Percentiles rank a stretch among this genome's conserved stretches.
These are phyloP conservation scores for Microplitis manilae DNA, from an alignment of 2,888 invertebrate genomes.

Conservation along the genomic window DNA sequence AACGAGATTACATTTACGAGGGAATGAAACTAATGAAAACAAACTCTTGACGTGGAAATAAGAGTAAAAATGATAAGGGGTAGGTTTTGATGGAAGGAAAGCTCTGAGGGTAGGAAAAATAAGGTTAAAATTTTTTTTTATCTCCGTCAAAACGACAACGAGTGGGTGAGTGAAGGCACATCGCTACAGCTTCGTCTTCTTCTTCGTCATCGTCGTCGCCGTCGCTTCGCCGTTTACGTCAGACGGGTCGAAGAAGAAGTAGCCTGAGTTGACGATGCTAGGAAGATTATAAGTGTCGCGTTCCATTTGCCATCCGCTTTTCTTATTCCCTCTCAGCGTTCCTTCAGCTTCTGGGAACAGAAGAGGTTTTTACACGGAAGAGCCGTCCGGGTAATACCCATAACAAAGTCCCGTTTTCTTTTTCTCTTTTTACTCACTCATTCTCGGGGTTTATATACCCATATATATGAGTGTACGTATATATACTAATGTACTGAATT, in stretches of 20 bases:
- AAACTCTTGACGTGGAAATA: conserved; percentile 41
- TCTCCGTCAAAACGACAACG: conserved; percentile 28
- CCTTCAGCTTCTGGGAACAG: conserved; percentile 28
- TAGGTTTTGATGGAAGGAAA: conserved; percentile 35
- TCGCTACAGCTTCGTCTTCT: neutral
- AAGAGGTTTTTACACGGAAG: conserved; percentile 38
- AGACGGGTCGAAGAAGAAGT: conserved; percentile 36
- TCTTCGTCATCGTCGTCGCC: neutral
- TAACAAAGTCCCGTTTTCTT: conserved; percentile 54
- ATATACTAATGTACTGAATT: neutral
- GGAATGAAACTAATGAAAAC: conserved; percentile 43
- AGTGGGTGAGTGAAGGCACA: conserved; percentile 32
- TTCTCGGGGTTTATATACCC: neutral
- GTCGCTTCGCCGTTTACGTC: conserved; percentile 28
- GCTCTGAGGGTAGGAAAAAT: conserved; percentile 31
- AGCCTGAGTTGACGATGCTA: conserved; percentile 36
- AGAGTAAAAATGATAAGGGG: conserved; percentile 41
- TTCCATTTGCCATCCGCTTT: conserved; percentile 57
- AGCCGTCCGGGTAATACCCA: conserved; percentile 48
- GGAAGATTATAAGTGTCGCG: conserved; percentile 61
- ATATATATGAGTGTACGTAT: neutral
- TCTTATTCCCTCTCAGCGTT: conserved; percentile 42
- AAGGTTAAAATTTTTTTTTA: conserved; percentile 31
- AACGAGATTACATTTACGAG: conserved; percentile 35
- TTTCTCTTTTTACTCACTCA: conserved; percentile 33